A percentile compares a stretch with the other conserved stretches of the same genome.
phyloP scores from a whole-genome alignment of 1,140 invertebrate genomes.

The Panonychus citri region DNA sequence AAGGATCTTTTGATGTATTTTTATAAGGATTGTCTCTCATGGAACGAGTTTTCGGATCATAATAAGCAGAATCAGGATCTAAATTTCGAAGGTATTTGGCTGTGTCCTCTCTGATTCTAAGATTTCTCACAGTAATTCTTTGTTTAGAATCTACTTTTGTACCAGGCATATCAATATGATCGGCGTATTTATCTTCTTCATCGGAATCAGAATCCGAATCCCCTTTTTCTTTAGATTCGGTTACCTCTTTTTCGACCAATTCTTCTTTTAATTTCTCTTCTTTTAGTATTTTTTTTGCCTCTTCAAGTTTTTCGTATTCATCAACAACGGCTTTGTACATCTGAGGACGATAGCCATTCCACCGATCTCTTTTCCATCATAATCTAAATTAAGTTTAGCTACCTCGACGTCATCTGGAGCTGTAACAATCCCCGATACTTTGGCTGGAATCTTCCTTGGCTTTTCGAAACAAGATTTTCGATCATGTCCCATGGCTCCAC shows the following conservation, averaged over 20 bases:
- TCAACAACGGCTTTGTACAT: slow-evolving; percentile 71
- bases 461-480: slow-evolving; percentile 91
- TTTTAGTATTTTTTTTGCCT: slow-evolving; percentile 55
- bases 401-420: slow-evolving; percentile 73
- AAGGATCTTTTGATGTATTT: slow-evolving; percentile 27
- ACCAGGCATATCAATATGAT: slow-evolving; percentile 93
- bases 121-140: slow-evolving; percentile 88
- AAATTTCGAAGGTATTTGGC: slow-evolving; percentile 94
- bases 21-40: slow-evolving; percentile 95
- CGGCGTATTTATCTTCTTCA: slow-evolving; percentile 87
- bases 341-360: slow-evolving; percentile 79
- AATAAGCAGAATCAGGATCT: slow-evolving; percentile 89
- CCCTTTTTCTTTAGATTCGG: no score
- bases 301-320: slow-evolving; percentile 52
- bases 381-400: slow-evolving; percentile 52
- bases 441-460: slow-evolving; percentile 71
- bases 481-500: slow-evolving; percentile 87
- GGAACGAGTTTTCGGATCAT: slow-evolving; percentile 92
- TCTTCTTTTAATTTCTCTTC: slow-evolving; percentile 24
- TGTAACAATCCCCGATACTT: slow-evolving; percentile 48
- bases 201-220: slow-evolving; percentile 31
- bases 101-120: slow-evolving; percentile 92
- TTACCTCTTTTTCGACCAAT: neutral
- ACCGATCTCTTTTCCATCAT: slow-evolving; percentile 91
- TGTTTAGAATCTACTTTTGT: slow-evolving; percentile 97